A percentile compares a stretch with the other conserved stretches of the same genome.
These are phyloP conservation scores for Scatophagus argus DNA, from an alignment of 2,113 vertebrate genomes.

Conservation along the genomic window DNA sequence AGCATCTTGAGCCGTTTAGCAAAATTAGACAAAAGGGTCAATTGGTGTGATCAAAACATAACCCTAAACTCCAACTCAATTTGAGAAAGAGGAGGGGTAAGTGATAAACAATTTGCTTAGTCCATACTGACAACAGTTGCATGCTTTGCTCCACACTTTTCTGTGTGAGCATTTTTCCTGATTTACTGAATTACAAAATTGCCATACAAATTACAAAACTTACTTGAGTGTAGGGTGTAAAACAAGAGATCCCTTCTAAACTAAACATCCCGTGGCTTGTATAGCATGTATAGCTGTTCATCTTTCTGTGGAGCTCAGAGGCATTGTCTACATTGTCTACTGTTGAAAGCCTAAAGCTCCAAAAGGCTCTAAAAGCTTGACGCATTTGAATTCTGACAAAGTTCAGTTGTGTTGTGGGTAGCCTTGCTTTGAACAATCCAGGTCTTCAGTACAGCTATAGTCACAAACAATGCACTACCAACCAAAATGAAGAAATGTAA, in stretches of 20 bases:
- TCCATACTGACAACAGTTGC: neutral
- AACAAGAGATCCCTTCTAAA: neutral
- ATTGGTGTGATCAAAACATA: slow-evolving; percentile 25
- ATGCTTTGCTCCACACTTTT: neutral
- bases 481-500: neutral
- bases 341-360: no score
- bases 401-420: neutral
- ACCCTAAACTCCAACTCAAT: slow-evolving; percentile 8
- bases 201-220: neutral
- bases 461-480: neutral
- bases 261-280: no score
- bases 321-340: no score
- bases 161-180: neutral
- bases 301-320: no score
- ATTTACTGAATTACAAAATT: neutral
- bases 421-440: no score
- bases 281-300: no score
- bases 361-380: no score
- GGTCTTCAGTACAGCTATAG: no score
- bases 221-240: neutral
- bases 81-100: neutral
- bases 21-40: slow-evolving; percentile 33
- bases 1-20: slow-evolving; percentile 14
- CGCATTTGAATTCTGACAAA: neutral
- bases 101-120: slow-evolving; percentile 12